Evolutionary conservation across 2,888 invertebrate genomes (phyloP), one percentile per base, ranked within the genome.

Genomic region (Dicyrtoma fusca): DNA sequence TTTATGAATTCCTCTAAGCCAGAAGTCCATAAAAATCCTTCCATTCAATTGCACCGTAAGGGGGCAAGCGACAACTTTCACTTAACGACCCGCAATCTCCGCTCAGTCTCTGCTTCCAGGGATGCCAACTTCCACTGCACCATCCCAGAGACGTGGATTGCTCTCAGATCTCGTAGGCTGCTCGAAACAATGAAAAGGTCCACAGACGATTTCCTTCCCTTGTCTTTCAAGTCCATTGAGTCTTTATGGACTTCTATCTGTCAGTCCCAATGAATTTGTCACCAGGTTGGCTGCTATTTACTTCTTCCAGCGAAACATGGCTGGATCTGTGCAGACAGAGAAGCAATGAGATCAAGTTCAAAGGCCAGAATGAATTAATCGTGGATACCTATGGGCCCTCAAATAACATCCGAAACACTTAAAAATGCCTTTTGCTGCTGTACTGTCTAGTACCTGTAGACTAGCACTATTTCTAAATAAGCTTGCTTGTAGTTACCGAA

Each of bases 241-340:
- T 19, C 45, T 65, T 65, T 65, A 65, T 47, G 65, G 65, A 65
- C 49, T 64, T 64, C 19, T 64, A n/a, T n/a, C n/a, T 42, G 34
- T 34, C 34, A 44, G 47, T 42, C 42, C 19, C 42, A 64, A 47
- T 64, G 44, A 45, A 45, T 64, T 64, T 65, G 49, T 65, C 49
- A 49, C 25, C 65, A 47, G 25, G 44, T 34, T 34, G 34, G 34
- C 8, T 34, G 3, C 34, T 34, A 34, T 34, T 34, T 34, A 25
- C 63, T 44, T 44, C 45, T 45, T 34, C 8, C 8, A 34, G 34
- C 4, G 34, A 34, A 8, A 34, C 45, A 45, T 3, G 34, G 34
- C 3, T 3, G 34, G 34, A 34, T 11, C n/a, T n/a, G n/a, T n/a
- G n/a, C 34, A 34, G 34, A 34, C 34, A 34, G 34, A 34, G 34